A percentile compares a stretch with the other conserved stretches of the same genome.
Conservation (phyloP, 2,113 vertebrate genomes). For the Lepus europaeus region DNA sequence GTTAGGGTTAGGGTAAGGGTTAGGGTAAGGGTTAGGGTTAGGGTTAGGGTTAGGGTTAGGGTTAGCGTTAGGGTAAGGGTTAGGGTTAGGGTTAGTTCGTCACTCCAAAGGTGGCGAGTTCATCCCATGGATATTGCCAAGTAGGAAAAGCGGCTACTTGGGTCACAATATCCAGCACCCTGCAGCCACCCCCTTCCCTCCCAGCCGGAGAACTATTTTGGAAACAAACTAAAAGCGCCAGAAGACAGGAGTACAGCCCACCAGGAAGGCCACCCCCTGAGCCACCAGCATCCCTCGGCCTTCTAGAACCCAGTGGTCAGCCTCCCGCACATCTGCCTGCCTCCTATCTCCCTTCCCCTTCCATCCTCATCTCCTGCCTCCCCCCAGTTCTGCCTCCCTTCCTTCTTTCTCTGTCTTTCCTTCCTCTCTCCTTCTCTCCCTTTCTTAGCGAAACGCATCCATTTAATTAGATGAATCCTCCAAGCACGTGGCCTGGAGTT, state of each 20-base stretch:
- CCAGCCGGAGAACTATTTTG: neutral
- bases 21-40: no score
- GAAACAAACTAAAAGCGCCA: neutral
- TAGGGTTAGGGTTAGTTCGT: no score
- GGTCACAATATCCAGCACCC: neutral
- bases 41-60: no score
- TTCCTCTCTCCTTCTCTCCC: conserved; percentile 70
- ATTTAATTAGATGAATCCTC: conserved; percentile 92
- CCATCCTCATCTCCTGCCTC: conserved; percentile 76
- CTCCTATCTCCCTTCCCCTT: no score
- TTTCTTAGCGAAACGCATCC: conserved; percentile 90
- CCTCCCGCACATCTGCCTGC: neutral
- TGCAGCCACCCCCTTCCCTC: neutral
- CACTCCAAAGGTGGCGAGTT: neutral
- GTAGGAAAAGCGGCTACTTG: neutral
- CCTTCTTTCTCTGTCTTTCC: neutral
- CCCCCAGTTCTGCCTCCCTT: conserved; percentile 56
- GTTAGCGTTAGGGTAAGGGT: no score
- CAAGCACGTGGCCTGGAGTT: conserved; percentile 89
- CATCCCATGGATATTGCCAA: neutral
- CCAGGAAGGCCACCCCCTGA: neutral
- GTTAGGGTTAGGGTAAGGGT: no score
- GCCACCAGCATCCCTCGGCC: no score
- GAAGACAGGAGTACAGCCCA: neutral
- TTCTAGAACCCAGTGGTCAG: neutral